Conservation (phyloP, 2,888 invertebrate genomes). For the Mythimna lalbum region DNA sequence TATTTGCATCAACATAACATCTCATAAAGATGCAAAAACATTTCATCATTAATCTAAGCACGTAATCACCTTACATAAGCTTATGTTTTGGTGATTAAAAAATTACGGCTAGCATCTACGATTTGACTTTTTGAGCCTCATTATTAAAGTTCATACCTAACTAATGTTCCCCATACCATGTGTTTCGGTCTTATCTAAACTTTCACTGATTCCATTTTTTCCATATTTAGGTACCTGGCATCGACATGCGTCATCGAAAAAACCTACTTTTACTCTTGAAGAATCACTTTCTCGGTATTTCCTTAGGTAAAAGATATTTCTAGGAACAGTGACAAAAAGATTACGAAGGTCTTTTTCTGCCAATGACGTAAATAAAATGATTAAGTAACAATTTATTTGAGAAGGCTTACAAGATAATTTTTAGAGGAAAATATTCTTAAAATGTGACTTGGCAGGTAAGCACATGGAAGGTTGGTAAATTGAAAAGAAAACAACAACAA, state of each 20-base stretch:
- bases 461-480: no score
- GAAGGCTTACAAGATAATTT: no score
- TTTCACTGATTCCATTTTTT: conserved; percentile 37
- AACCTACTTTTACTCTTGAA: conserved; percentile 32
- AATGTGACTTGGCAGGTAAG: no score
- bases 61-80: no score
- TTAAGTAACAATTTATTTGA: no score
- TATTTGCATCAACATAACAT: no score
- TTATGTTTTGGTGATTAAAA: no score
- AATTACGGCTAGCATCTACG: no score
- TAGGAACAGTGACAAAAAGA: background rate
- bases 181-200: conserved; percentile 10
- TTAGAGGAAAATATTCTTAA: no score
- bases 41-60: no score
- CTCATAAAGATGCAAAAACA: no score
- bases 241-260: conserved; percentile 46
- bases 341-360: background rate
- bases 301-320: background rate
- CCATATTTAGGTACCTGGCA: background rate
- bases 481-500: no score
- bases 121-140: background rate
- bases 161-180: background rate
- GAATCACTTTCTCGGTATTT: conserved; percentile 41
- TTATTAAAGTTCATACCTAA: background rate
- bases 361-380: background rate